Base-by-base conservation (phyloP, 2,113 vertebrate species). In the Caranx melampygus region DNA sequence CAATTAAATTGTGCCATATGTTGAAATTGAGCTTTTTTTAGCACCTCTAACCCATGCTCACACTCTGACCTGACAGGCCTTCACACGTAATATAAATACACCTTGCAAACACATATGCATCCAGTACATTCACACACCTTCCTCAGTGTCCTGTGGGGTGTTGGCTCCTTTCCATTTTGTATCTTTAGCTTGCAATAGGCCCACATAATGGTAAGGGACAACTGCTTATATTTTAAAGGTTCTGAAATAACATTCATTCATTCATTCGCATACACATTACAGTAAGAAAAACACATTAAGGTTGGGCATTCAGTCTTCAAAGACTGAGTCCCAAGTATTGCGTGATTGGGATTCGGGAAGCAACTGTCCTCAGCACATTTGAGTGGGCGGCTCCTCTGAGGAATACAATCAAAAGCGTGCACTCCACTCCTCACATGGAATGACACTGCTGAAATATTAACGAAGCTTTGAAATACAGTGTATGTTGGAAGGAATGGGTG, bases 361-460 rank as follows among this genome's bases (percentile, higher is more conserved):
- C 58, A 61, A 74, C 44, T 76, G 72, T 58, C 61, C 58, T 74
- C 47, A 14, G 13, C 44, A 31, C 54, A 51, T 65, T 60, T 49
- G 66, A 79, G 44, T 34, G 40, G 51, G 44, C 40, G 61, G 71
- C 57, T 76, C 49, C 52, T 76, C 54, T 52, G 15, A 79, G 62
- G 45, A 75, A 37, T 40, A 75, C 59, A 78, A 72, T 76, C 35
- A 72, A 85, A 85, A 67, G 33, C 7, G 0, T 54, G 80, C 33
- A 40, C 78, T 58, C 71, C 59, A 16, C 55, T 35, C 26, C 55
- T 40, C 63, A 51, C 52, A 58, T 66, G 63, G 73, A 88, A 85
- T 72, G 57, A 84, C 57, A 80, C 20, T 65, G 64, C 10, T 90
- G 52, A 90, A 89, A 87, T 75, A 90, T 87, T 85, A 78, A 85